Base-by-base conservation (phyloP, 92 coral and sea anemone genomes). In the Anthopleura xanthogrammica region DNA sequence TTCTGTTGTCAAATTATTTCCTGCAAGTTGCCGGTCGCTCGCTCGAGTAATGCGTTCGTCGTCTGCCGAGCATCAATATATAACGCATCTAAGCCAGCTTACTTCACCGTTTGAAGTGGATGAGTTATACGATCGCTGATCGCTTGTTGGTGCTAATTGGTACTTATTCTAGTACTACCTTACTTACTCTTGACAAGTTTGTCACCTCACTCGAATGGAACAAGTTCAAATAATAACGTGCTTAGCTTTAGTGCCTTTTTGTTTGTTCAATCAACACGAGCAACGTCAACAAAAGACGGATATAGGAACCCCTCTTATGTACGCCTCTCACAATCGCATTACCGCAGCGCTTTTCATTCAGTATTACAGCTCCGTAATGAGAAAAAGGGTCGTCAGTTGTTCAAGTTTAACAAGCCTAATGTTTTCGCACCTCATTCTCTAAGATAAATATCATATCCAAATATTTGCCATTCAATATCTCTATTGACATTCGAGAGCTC, bases 71-170 rank as follows among this genome's bases (percentile, higher is more conserved):
- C 11, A 24, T 43, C 78, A 75, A 75, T 75, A 54, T 54, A 75
- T 20, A 75, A 16, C 78, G 78, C 55, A 75, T 62, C 70, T 22
- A 22, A 19, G 70, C 24, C 70, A 62, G 70, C 78, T 75, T 16
- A 75, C 78, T 75, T 22, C 23, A 58, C 83, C 50, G 17, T 64
- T 56, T 84, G 74, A 84, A 84, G 87, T 84, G 77, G 87, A 19
- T 76, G 82, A 50, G 72, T 58, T 84, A 84, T 65, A 56, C 48
- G 87, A 84, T 84, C 41, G 81, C 55, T 54, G 77, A 76, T 75
- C 80, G 87, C 17, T 50, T 43, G 85, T 80, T 71, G 85, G 85
- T 73, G 87, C 65, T 84, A 83, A 83, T 83, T 83, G 86, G 71
- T 65, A 54, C 81, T 76, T 76, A 62, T 84, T 20, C 87, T 77